Conservation (phyloP, 2,797 vertebrate species). For the Thamnophis elegans region DNA sequence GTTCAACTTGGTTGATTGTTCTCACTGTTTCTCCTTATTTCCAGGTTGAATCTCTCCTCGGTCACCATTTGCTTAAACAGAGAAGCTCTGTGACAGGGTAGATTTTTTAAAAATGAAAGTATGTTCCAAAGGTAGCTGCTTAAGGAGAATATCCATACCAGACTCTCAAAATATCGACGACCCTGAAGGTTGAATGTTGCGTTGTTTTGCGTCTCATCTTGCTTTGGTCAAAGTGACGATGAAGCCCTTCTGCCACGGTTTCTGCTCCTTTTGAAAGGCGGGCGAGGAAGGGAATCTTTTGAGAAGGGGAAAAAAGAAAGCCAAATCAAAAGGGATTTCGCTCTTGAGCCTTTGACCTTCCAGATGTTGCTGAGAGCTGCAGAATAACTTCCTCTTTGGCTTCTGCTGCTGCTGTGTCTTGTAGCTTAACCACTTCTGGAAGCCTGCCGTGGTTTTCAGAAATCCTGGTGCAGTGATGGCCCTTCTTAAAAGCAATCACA, state of each 20-base stretch:
- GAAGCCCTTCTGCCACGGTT: neutral
- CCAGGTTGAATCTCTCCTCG: too few relatives aligned
- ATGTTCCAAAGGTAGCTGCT: too few relatives aligned
- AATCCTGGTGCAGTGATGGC: accelerated
- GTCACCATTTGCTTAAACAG: too few relatives aligned
- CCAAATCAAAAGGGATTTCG: neutral
- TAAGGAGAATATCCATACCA: too few relatives aligned
- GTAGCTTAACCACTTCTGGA: neutral
- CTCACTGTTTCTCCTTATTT: too few relatives aligned
- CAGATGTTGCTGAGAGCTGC: neutral
- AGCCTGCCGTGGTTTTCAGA: too few relatives aligned
- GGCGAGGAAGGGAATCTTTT: neutral
- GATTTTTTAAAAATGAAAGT: too few relatives aligned
- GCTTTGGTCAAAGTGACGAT: neutral
- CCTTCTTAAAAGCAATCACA: neutral
- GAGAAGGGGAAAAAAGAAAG: neutral
- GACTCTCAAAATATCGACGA: too few relatives aligned
- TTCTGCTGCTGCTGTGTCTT: neutral
- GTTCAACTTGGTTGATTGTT: too few relatives aligned
- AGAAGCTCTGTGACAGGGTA: too few relatives aligned
- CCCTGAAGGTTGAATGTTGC: neutral
- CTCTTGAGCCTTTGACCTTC: neutral
- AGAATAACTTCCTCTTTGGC: neutral
- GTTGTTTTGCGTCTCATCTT: neutral
- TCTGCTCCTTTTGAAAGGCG: neutral